Evolutionary conservation across 2,888 invertebrate species (phyloP), one percentile per base, ranked within the genome.

Genomic region (Drosophila monieri): DNA sequence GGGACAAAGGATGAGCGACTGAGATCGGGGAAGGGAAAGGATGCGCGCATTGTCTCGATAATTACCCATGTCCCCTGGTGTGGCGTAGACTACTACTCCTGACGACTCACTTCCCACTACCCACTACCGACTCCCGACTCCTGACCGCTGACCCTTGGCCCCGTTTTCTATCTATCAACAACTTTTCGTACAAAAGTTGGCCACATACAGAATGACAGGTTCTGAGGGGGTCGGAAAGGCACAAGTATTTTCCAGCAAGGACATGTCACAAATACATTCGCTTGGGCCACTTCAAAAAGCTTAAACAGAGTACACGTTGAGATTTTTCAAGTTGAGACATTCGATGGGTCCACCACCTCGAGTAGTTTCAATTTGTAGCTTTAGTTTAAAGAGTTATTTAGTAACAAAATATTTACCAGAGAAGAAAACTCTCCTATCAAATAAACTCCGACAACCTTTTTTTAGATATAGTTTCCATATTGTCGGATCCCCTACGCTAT

Each of bases 41-140:
- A 58, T 52, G 62, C 73, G 73, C 66, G 75, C 77, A 80, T 86
- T 83, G 86, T 83, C 81, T 80, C 80, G 75, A 84, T 86, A 86
- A 84, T 84, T 84, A 84, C 83, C 83, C 81, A 80, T 81, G 83
- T 81, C 85, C 76, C 84, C 65, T 68, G 70, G 67, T 57, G 71
- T 71, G 61, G 52, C 65, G 49, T 52, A 76, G 71, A 59, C 66
- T 61, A 44, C 61, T 32, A 52, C 53, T 58, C 57, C 48, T 27
- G 46, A 37, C 52, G 12, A 10, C 10, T 21, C 52, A 51, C 57
- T 65, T 59, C 56, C 4, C 51, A 39, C 55, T 47, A 39, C 46
- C 46, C 39, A 51, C 55, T 18, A 14, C 27, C 48, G 39, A 51
- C 56, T 54, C 48, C 52, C 27, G 46, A 37, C 52, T 14, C n/a